Percentiles rank a stretch among this genome's conserved stretches.
These are phyloP conservation scores for Benthosema pterotum DNA, from an alignment of 2,797 vertebrate genomes.

Conservation along the genomic window DNA sequence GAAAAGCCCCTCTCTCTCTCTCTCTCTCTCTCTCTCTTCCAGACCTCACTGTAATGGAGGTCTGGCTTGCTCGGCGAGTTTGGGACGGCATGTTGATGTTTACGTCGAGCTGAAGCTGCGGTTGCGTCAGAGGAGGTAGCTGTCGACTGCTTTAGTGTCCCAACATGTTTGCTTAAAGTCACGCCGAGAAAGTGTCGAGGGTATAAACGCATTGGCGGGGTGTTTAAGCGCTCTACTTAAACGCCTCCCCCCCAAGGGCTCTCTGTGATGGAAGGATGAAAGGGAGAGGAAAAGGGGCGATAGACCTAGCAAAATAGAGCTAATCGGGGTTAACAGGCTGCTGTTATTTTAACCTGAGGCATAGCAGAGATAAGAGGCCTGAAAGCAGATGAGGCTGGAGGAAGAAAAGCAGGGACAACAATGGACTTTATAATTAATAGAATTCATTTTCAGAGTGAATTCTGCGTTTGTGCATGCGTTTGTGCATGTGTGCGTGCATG, in stretches of 20 bases:
- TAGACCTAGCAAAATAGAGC: conserved; percentile 47
- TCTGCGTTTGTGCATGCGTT: background rate
- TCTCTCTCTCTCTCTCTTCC: no score
- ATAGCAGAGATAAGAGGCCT: conserved; percentile 64
- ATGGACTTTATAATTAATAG: conserved; percentile 3
- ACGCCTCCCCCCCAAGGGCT: conserved; percentile 14
- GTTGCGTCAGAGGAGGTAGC: conserved; percentile 57
- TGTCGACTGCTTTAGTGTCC: conserved; percentile 51
- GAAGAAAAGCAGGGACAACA: conserved; percentile 33
- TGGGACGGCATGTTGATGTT: conserved; percentile 27
- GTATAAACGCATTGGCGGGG: conserved; percentile 46
- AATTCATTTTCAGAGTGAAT: background rate
- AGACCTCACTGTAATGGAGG: no score
- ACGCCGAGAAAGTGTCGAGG: conserved; percentile 17
- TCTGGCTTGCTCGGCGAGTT: background rate
- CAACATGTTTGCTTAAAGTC: conserved; percentile 39
- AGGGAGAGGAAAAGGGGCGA: conserved; percentile 46
- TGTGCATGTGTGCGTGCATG: background rate
- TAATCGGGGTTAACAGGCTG: conserved; percentile 82
- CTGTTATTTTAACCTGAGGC: conserved; percentile 78
- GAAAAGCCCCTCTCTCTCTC: no score
- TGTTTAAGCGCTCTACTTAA: conserved; percentile 35
- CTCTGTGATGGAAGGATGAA: conserved; percentile 39
- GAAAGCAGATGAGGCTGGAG: conserved; percentile 33
- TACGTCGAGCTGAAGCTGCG: conserved; percentile 16